Evolutionary conservation across 2,888 invertebrate species (phyloP).

Genomic region (Scaptomyza polygonia): DNA sequence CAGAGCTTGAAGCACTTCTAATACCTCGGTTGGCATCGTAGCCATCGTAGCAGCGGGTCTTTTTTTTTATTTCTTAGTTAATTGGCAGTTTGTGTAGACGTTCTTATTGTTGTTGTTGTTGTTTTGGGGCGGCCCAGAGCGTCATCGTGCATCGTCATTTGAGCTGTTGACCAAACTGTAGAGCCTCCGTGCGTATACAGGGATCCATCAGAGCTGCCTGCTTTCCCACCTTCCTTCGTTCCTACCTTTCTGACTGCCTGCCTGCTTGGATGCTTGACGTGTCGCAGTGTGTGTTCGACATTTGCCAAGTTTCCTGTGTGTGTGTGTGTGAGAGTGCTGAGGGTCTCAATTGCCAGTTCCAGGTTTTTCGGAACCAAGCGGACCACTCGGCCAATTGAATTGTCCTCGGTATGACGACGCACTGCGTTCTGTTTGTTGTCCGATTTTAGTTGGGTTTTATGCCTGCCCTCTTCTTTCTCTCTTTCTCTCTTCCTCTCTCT

Average conservation of each 20-base stretch:
- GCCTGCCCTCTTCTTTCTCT: conserved; percentile 14
- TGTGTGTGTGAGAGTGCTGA: conserved; percentile 8
- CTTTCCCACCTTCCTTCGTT: neutral
- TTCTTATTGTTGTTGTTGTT: conserved; percentile 25
- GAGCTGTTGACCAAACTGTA: conserved; percentile 23
- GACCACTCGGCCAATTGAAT: conserved; percentile 65
- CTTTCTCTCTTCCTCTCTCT: neutral
- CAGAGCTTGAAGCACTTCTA: conserved; percentile 20
- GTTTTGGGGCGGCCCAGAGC: conserved; percentile 27
- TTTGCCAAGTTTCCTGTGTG: conserved; percentile 2
- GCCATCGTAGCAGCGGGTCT: conserved; percentile 54
- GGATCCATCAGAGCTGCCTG: conserved; percentile 16
- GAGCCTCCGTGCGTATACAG: conserved; percentile 19
- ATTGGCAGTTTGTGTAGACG: conserved; percentile 60
- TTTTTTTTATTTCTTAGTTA: conserved; percentile 54
- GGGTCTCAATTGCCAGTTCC: conserved; percentile 32
- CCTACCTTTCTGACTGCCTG: conserved; percentile 6
- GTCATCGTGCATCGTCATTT: conserved; percentile 39
- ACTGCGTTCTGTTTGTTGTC: conserved; percentile 54
- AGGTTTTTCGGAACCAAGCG: conserved; percentile 16
- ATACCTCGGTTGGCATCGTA: conserved; percentile 43
- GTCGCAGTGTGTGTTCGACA: conserved; percentile 22
- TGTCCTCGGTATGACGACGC: conserved; percentile 51
- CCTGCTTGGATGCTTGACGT: conserved; percentile 38
- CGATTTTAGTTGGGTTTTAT: conserved; percentile 56